Evolutionary conservation across 2,888 invertebrate genomes (phyloP), one percentile per base, ranked within the genome.

Genomic region (Pammene fasciana): DNA sequence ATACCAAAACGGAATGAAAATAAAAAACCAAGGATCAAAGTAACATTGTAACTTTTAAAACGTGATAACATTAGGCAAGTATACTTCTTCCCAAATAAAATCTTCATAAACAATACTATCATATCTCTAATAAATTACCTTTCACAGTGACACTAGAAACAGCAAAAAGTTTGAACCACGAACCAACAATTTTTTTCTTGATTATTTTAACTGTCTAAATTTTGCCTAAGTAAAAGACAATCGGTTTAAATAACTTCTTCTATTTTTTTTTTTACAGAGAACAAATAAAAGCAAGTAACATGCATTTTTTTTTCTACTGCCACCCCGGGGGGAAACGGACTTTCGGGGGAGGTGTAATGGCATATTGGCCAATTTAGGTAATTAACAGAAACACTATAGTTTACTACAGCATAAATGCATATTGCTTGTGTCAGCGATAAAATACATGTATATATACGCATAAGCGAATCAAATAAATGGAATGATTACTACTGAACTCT

Each of bases 151-250:
- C 46, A 46, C 46, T 46, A 46, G 46, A 46, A 46, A 46, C 7
- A 46, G 46, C 46, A 46, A 46, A 43, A 46, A 46, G 46, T 46
- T 46, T 46, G 46, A 46, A 46, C 46, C 46, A 46, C 46, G 46
- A 46, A 46, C 14, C 46, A 46, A 14, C 14, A 14, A 4, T 46
- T 14, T 46, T 43, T 43, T 43, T 43, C 10, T n/a, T n/a, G n/a
- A n/a, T n/a, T n/a, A n/a, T n/a, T n/a, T n/a, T n/a, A n/a, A 11
- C 43, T 43, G 43, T 43, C 14, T 46, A 46, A 46, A 46, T 14
- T 46, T 46, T 3, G 14, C n/a, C 46, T 46, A 14, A 14, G 14
- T 46, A n/a, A 46, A 46, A 46, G 46, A 46, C 46, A 46, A 46
- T 9, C 9, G 14, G 46, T 14, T 46, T 9, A 5, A 46, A 5